Conservation (phyloP, 2,113 vertebrate genomes). For the Gasterosteus nipponicus region DNA sequence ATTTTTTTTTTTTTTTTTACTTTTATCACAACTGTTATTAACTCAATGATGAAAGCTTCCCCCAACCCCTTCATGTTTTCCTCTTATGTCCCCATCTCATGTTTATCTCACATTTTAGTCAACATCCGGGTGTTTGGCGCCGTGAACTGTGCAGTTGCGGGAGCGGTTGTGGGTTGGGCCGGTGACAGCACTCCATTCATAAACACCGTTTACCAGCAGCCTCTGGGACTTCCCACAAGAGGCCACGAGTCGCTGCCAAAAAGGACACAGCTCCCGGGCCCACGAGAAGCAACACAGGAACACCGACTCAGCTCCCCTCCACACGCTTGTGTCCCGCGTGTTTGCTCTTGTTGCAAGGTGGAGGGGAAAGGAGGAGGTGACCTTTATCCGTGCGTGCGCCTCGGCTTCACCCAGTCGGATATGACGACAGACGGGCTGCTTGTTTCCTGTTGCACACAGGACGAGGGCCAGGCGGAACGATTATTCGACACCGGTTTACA, state of each 20-base stretch:
- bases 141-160: conserved; percentile 25
- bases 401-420: conserved; percentile 15
- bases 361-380: conserved; percentile 13
- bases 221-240: conserved; percentile 68
- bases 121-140: background rate
- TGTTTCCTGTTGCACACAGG: conserved; percentile 19
- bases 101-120: background rate
- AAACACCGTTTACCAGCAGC: conserved; percentile 71
- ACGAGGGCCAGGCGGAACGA: background rate
- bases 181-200: conserved; percentile 69
- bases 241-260: conserved; percentile 48
- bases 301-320: conserved; percentile 34
- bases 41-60: background rate
- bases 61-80: background rate
- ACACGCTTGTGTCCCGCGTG: conserved; percentile 36
- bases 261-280: conserved; percentile 60
- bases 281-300: conserved; percentile 46
- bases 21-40: background rate
- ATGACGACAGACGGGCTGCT: conserved; percentile 23
- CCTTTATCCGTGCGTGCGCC: conserved; percentile 17
- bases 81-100: background rate
- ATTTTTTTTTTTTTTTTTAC: background rate
- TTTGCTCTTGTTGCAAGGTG: conserved; percentile 37
- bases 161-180: conserved; percentile 41
- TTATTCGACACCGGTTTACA: conserved; percentile 10